Base-by-base conservation (phyloP, 1,140 invertebrate species). In the Magallana angulata region DNA sequence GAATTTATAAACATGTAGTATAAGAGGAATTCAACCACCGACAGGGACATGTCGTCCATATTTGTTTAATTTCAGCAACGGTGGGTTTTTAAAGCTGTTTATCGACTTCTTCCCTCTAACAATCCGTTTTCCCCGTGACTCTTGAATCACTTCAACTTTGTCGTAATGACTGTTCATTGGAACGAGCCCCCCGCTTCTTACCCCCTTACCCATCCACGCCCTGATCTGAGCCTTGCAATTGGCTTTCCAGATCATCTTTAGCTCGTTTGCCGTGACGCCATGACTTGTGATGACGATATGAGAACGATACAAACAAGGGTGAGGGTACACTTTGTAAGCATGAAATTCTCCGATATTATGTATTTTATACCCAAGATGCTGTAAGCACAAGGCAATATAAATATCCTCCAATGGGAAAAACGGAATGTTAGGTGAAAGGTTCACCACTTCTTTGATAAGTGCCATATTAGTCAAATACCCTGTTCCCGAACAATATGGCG, bases 401-500 rank as follows among this genome's bases (percentile, higher is more conserved):
- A 94, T 92, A 86, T 95, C 94, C 82, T 95, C 94, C 30, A 95
- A 85, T 85, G 90, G 93, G 82, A 95, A 92, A 68, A 91, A 93
- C 0, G 93, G 93, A 16, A 91, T 89, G 48, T 90, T 64, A 58
- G 81, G 30, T 0, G 92, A 92, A 6, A 90, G 86, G 11, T 85
- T 86, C 12, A 93, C 92, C n/a, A 95, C 89, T 48, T 91, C 83
- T 82, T 89, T 89, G 0, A 93, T 92, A 18, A 94, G 89, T 76
- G 92, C 89, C 2, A 91, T 89, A 57, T 94, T 91, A 82, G 93
- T 91, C 7, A 95, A 84, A 57, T 95, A 93, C 7, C 90, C 93
- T 85, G 94, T 94, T 16, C 95, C 95, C 9, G 92, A 88, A 91
- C 95, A 95, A 89, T 95, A 95, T 11, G 87, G 82, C n/a, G 95